Evolutionary conservation across 2,888 invertebrate species (phyloP).

Genomic region (Horisme vitalbata): DNA sequence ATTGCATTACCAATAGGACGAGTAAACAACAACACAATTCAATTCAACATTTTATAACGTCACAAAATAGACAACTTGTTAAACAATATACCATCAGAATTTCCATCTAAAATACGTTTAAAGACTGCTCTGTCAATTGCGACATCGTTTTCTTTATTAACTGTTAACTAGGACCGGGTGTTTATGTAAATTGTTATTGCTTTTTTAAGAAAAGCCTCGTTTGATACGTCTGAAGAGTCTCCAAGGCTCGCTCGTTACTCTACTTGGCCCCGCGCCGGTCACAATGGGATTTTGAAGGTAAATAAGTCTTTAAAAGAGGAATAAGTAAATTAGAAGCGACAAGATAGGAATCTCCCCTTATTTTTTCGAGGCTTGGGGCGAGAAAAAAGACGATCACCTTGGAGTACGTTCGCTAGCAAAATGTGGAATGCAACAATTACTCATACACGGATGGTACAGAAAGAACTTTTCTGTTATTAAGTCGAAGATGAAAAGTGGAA

Average conservation of each 20-base stretch:
- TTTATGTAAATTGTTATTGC: slow-evolving; percentile 83
- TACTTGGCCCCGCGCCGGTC: slow-evolving; percentile 66
- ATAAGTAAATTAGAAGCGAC: slow-evolving; percentile 91
- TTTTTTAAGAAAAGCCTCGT: slow-evolving; percentile 79
- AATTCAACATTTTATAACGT: slow-evolving; percentile 29
- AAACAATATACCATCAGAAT: slow-evolving; percentile 73
- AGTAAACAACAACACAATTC: slow-evolving; percentile 20
- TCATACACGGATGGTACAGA: not conserved
- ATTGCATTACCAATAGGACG: no score
- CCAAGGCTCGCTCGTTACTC: slow-evolving; percentile 69
- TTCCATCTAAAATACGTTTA: slow-evolving; percentile 76
- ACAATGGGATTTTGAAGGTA: slow-evolving; percentile 85
- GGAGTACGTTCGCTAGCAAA: slow-evolving; percentile 47
- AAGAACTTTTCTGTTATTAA: no score
- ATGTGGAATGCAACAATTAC: slow-evolving; percentile 47
- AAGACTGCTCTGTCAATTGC: slow-evolving; percentile 72
- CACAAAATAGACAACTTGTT: slow-evolving; percentile 57
- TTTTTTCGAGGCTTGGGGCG: slow-evolving; percentile 74
- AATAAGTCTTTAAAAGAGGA: slow-evolving; percentile 89
- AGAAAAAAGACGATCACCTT: slow-evolving; percentile 79
- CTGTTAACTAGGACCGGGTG: slow-evolving; percentile 80
- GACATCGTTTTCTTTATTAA: slow-evolving; percentile 80
- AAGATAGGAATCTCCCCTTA: slow-evolving; percentile 90
- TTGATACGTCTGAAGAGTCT: slow-evolving; percentile 75
- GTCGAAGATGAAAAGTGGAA: no score